Percentiles rank a stretch among this genome's conserved stretches.
Conservation (phyloP, 2,113 vertebrate species). For the Actinemys pallida region DNA sequence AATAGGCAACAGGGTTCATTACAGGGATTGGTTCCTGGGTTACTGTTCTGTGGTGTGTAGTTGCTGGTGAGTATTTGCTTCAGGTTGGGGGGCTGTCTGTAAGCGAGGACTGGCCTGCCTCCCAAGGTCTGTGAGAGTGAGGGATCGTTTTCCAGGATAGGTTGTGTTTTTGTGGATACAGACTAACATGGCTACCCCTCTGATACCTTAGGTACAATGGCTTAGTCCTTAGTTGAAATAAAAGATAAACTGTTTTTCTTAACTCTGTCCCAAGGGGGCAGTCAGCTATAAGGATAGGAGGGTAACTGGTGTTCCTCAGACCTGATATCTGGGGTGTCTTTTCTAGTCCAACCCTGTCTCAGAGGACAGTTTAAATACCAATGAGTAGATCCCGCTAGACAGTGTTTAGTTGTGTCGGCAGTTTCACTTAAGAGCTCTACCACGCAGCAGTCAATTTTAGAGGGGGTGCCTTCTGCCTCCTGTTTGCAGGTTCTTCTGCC, state of each 20-base stretch:
- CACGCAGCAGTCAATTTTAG: neutral
- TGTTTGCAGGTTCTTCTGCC: neutral
- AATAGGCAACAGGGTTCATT: no score
- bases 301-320: neutral
- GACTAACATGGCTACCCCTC: no score
- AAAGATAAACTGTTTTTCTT: neutral
- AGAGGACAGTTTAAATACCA: neutral
- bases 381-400: neutral
- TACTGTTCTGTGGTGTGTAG: no score
- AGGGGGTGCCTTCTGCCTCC: neutral
- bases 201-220: neutral
- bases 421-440: neutral
- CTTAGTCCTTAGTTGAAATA: neutral
- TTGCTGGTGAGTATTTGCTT: no score
- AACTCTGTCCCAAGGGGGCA: neutral
- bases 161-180: no score
- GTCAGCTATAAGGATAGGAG: neutral
- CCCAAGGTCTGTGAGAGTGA: no score
- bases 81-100: no score
- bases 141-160: no score
- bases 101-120: no score
- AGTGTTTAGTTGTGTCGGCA: neutral
- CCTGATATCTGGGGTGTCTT: neutral
- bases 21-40: no score
- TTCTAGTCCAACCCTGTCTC: neutral